phyloP scores from a whole-genome alignment of 2,888 invertebrate genomes.

The Ptychoptera contaminata region DNA sequence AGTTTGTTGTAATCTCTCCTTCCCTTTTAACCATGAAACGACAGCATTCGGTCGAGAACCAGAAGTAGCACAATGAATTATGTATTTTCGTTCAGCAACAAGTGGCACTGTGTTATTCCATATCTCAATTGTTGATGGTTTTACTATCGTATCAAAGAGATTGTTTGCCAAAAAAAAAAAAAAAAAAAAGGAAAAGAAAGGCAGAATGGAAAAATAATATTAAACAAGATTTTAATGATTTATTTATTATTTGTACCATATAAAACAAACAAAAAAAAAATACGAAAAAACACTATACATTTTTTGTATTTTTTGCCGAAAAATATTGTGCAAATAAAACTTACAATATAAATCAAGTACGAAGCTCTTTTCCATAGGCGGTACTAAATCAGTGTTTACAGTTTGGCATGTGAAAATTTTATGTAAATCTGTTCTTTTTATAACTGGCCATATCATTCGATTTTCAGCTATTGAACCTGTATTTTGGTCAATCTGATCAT shows the following conservation, averaged over 20 bases:
- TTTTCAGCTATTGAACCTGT: slow-evolving; percentile 34
- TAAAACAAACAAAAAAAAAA: not conserved
- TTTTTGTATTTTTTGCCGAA: not conserved
- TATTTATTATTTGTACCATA: not conserved
- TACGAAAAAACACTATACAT: not conserved
- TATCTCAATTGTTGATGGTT: slow-evolving; percentile 34
- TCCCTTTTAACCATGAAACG: slow-evolving; percentile 40
- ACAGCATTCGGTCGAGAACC: slow-evolving; percentile 39
- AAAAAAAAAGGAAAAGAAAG: not conserved
- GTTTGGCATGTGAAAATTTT: slow-evolving; percentile 37
- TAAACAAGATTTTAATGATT: not conserved
- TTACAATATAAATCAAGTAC: slow-evolving; percentile 33
- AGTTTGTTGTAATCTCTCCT: slow-evolving; percentile 17
- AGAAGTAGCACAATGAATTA: slow-evolving; percentile 34
- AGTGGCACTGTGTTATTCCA: slow-evolving; percentile 28
- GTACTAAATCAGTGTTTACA: slow-evolving; percentile 34
- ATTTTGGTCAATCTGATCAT: slow-evolving; percentile 30
- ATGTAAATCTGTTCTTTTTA: slow-evolving; percentile 33
- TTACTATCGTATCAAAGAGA: slow-evolving; percentile 25
- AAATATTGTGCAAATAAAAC: slow-evolving; percentile 14
- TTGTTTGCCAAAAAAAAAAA: no score
- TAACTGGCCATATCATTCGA: slow-evolving; percentile 21
- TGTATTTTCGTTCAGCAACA: slow-evolving; percentile 33
- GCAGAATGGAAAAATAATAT: no score
- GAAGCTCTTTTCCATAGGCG: slow-evolving; percentile 29